Conservation (phyloP, 2,113 vertebrate genomes). For the Phyllopteryx taeniolatus region DNA sequence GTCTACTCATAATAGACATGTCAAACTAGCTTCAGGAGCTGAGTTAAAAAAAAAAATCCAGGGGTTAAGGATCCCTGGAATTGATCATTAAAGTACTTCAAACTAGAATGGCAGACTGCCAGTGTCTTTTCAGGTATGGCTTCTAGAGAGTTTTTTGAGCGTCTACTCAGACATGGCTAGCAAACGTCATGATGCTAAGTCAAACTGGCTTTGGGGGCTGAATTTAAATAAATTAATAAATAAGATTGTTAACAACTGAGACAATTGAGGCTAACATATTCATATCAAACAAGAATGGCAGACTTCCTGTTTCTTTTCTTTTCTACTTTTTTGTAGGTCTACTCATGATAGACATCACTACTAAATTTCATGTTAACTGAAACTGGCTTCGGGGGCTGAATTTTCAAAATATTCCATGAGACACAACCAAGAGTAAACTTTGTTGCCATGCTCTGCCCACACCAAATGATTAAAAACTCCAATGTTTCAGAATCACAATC, state of each 20-base stretch:
- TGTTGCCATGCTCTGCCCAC: too few species aligned
- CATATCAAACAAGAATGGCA: background rate
- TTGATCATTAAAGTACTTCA: background rate
- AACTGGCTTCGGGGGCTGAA: background rate
- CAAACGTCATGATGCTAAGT: background rate
- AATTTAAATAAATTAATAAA: background rate
- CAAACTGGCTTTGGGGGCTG: background rate
- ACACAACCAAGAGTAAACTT: too few species aligned
- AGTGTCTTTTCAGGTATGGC: background rate
- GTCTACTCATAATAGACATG: background rate
- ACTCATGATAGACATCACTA: background rate
- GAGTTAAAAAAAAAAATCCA: background rate
- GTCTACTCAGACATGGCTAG: background rate
- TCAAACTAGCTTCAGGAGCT: background rate
- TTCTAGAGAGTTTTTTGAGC: background rate
- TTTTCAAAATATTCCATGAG: background rate
- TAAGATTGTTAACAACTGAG: too few species aligned
- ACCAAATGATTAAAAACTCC: too few species aligned
- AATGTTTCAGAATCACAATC: too few species aligned
- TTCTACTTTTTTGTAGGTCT: background rate
- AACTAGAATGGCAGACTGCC: background rate
- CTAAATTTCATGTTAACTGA: background rate
- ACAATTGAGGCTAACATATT: background rate
- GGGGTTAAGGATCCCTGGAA: background rate
- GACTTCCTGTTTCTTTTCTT: background rate